Conservation (phyloP, 2,797 vertebrate genomes). For the Astyanax mexicanus region DNA sequence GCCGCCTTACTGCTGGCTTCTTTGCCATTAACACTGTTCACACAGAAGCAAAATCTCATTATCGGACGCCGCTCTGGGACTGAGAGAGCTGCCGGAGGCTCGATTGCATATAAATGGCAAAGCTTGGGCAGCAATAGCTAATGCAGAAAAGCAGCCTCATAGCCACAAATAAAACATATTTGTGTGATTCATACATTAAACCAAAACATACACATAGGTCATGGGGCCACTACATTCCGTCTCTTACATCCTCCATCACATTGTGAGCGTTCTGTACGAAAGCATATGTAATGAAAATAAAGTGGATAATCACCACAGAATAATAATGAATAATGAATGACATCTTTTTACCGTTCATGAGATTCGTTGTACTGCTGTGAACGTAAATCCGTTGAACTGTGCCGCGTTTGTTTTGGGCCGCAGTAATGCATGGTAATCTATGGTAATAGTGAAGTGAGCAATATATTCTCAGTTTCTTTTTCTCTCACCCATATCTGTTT, state of each 20-base stretch:
- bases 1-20: slow-evolving; percentile 1
- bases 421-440: slow-evolving; percentile 29
- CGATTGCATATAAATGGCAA: slow-evolving; percentile 29
- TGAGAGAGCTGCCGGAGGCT: not conserved
- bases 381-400: slow-evolving; percentile 10
- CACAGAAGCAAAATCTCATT: slow-evolving; percentile 47
- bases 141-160: slow-evolving; percentile 44
- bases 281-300: slow-evolving; percentile 30
- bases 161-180: slow-evolving; percentile 23
- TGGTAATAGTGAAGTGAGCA: slow-evolving; percentile 23
- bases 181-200: slow-evolving; percentile 11
- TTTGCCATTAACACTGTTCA: slow-evolving; percentile 37
- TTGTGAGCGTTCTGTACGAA: slow-evolving; percentile 12
- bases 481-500: slow-evolving; percentile 16
- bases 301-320: slow-evolving; percentile 38
- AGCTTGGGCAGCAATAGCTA: slow-evolving; percentile 6
- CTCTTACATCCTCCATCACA: slow-evolving; percentile 2
- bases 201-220: slow-evolving; percentile 40
- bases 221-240: slow-evolving; percentile 23
- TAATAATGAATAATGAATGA: not conserved
- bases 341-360: not conserved
- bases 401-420: not conserved
- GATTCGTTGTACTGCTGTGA: slow-evolving; percentile 16
- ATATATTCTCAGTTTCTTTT: slow-evolving; percentile 17
- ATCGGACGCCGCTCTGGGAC: not conserved